phyloP scores from a whole-genome alignment of 2,888 invertebrate genomes.

The Marasmarcha lunaedactyla region DNA sequence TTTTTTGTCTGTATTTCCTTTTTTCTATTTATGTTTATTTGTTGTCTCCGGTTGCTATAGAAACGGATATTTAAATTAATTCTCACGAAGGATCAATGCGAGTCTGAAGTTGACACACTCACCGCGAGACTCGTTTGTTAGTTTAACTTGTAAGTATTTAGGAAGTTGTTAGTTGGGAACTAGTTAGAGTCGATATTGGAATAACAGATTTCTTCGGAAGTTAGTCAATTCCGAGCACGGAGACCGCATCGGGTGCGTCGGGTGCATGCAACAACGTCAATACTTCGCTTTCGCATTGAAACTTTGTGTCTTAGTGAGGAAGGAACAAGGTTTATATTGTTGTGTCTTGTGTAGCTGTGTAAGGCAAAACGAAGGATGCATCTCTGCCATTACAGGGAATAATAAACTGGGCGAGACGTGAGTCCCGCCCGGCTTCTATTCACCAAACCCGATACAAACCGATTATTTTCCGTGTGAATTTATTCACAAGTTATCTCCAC shows the following conservation, averaged over 20 bases:
- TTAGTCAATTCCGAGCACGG: slow-evolving; percentile 12
- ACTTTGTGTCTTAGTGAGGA: too few species aligned
- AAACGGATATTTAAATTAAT: too few species aligned
- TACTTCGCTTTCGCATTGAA: not conserved
- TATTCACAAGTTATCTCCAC: slow-evolving; percentile 14
- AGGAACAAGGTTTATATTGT: too few species aligned
- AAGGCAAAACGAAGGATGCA: not conserved
- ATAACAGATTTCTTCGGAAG: slow-evolving; percentile 11
- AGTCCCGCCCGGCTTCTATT: slow-evolving; percentile 13
- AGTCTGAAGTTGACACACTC: too few species aligned
- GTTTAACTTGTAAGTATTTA: not conserved
- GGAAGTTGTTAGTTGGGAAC: not conserved
- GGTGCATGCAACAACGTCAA: slow-evolving; percentile 1
- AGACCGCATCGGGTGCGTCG: slow-evolving; percentile 5
- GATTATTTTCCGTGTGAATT: slow-evolving; percentile 15
- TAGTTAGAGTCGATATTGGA: slow-evolving; percentile 8
- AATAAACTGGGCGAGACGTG: slow-evolving; percentile 18
- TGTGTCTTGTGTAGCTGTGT: not conserved
- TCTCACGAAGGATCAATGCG: too few species aligned
- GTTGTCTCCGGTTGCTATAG: slow-evolving; percentile 12
- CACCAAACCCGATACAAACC: slow-evolving; percentile 14
- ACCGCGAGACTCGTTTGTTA: too few species aligned
- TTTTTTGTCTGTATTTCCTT: slow-evolving; percentile 17
- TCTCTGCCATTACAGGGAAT: slow-evolving; percentile 10
- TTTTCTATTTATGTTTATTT: slow-evolving; percentile 16